These are phyloP conservation scores for Menidia beryllina DNA, from an alignment of 2,113 vertebrate genomes.

Conservation along the genomic window DNA sequence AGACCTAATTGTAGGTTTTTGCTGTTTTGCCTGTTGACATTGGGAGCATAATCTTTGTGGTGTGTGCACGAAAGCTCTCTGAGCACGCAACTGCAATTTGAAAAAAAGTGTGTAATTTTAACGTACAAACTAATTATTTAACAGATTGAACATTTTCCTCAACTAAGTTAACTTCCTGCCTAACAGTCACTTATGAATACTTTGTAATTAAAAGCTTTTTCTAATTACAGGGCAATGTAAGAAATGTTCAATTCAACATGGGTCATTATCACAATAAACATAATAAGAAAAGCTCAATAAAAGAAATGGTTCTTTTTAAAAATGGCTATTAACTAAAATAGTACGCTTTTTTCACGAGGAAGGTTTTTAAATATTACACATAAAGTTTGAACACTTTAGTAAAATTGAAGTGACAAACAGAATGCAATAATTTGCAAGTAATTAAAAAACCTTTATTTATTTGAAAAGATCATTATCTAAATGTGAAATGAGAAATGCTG, in stretches of 20 bases:
- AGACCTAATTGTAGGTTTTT: not conserved
- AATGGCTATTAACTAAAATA: too few relatives aligned
- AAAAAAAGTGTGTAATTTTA: conserved; percentile 1
- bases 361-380: too few relatives aligned
- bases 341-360: too few relatives aligned
- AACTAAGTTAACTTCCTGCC: conserved; percentile 1
- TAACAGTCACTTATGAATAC: conserved; percentile 25
- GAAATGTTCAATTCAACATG: conserved; percentile 14
- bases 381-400: too few relatives aligned
- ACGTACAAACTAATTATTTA: not conserved
- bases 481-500: not conserved
- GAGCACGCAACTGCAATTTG: not conserved
- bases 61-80: not conserved
- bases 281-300: too few relatives aligned
- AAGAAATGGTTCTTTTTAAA: too few relatives aligned
- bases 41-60: conserved; percentile 1
- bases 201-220: conserved; percentile 1
- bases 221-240: not conserved
- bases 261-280: conserved; percentile 3
- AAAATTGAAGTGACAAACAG: too few relatives aligned
- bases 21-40: not conserved
- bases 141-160: not conserved
- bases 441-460: too few relatives aligned
- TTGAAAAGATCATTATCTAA: not conserved
- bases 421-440: too few relatives aligned